phyloP scores from a whole-genome alignment of 2,113 vertebrate species.

The Stigmatopora argus region DNA sequence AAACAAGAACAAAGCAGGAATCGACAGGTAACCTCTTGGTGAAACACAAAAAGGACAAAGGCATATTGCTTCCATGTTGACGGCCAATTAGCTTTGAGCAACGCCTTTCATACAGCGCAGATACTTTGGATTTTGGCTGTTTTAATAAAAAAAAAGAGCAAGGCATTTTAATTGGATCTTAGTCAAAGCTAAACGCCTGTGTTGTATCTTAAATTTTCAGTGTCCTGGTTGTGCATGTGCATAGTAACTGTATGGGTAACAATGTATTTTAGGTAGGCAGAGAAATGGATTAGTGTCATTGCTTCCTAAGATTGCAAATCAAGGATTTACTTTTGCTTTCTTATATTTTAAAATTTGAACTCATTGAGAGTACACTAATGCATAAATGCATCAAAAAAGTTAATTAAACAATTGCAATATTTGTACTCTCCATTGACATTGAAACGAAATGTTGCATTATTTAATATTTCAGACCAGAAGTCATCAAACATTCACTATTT shows the following conservation, averaged over 20 bases:
- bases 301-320: slow-evolving; percentile 6
- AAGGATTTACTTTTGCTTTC: too few relatives aligned
- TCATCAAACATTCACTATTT: not conserved
- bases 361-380: not conserved
- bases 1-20: slow-evolving; percentile 4
- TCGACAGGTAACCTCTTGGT: not conserved
- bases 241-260: too few relatives aligned
- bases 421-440: not conserved
- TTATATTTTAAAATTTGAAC: too few relatives aligned
- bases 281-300: slow-evolving; percentile 37
- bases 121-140: slow-evolving; percentile 15
- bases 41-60: slow-evolving; percentile 9
- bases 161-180: slow-evolving; percentile 21
- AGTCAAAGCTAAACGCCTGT: not conserved
- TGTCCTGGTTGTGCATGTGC: not conserved
- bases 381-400: not conserved
- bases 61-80: slow-evolving; percentile 21
- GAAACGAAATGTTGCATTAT: not conserved
- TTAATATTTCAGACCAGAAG: not conserved
- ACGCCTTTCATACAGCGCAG: slow-evolving; percentile 7
- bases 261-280: slow-evolving; percentile 12
- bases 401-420: not conserved
- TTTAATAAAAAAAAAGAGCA: slow-evolving; percentile 30
- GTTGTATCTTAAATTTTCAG: slow-evolving; percentile 10
- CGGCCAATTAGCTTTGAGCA: slow-evolving; percentile 36